Percentiles rank a stretch among this genome's conserved stretches.
Evolutionary conservation across 2,888 invertebrate genomes (phyloP).

Genomic region (Zeuzera pyrina): DNA sequence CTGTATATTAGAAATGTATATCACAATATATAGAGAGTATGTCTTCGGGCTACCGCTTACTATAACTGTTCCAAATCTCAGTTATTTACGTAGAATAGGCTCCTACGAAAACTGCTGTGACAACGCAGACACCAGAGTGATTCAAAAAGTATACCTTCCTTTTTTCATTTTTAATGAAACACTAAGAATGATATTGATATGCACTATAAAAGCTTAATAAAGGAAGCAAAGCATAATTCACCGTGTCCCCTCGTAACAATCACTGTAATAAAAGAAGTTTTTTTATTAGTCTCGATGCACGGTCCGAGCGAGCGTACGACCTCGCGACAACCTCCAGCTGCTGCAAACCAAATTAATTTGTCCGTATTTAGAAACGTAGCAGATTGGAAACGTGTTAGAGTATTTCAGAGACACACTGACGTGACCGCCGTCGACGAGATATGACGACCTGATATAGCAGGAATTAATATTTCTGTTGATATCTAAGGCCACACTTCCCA

Average conservation of each 20-base stretch:
- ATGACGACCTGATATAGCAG: slow-evolving; percentile 20
- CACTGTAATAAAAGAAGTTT: slow-evolving; percentile 32
- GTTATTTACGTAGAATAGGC: no score
- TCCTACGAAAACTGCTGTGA: no score
- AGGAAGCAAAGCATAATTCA: slow-evolving; percentile 40
- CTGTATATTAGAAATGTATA: no score
- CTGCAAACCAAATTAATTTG: slow-evolving; percentile 38
- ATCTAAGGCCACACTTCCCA: slow-evolving; percentile 34
- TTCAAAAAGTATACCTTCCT: no score
- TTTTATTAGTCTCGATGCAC: slow-evolving; percentile 28
- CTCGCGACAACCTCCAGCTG: slow-evolving; percentile 29
- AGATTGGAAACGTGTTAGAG: slow-evolving; percentile 34
- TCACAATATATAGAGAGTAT: no score
- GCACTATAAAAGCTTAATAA: slow-evolving; percentile 37
- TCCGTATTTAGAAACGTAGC: slow-evolving; percentile 33
- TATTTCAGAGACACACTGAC: slow-evolving; percentile 17
- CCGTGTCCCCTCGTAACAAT: slow-evolving; percentile 34
- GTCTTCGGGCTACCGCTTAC: no score
- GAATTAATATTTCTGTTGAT: slow-evolving; percentile 29
- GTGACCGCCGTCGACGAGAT: slow-evolving; percentile 14
- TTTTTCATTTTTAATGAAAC: no score
- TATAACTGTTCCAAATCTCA: no score
- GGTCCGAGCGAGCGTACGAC: slow-evolving; percentile 28
- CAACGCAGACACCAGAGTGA: no score
- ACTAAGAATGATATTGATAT: slow-evolving; percentile 36